Evolutionary conservation across 30 jellyfish, hydroid and myxozoan genomes (phyloP).

Genomic region (Pseudorhiza aurosa): DNA sequence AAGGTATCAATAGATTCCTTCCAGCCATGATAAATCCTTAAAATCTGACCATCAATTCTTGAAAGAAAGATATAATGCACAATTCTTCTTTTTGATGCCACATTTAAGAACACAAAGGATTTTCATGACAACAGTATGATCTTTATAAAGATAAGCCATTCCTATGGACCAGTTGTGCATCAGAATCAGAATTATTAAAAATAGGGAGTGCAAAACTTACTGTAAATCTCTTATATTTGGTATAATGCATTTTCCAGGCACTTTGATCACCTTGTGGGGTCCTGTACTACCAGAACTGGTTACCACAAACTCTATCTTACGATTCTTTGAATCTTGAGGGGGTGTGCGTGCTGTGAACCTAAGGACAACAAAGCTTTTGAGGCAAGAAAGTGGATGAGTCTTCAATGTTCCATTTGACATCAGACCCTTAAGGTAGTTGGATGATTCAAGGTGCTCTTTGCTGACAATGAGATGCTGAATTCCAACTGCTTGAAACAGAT

Average conservation of each 20-base stretch:
- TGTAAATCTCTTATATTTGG: constrained; percentile 77
- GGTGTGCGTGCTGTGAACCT: neutral
- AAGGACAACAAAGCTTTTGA: neutral
- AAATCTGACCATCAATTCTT: no score
- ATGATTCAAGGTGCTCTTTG: neutral
- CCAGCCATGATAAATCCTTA: no score
- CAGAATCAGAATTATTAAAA: no score
- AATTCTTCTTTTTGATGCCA: no score
- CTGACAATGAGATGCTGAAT: constrained; percentile 1
- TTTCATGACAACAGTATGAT: no score
- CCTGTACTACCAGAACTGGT: constrained; percentile 95
- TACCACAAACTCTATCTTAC: constrained; percentile 60
- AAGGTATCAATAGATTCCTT: no score
- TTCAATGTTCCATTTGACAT: neutral
- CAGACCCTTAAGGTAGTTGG: neutral
- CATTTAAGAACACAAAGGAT: no score
- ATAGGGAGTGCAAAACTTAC: constrained; percentile 33
- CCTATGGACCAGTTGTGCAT: no score
- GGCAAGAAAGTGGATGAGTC: neutral
- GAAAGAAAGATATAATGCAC: no score
- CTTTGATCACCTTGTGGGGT: constrained; percentile 66
- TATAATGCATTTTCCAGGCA: constrained; percentile 70
- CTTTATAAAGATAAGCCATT: no score
- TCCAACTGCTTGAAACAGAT: neutral
- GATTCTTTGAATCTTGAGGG: neutral